Conservation (phyloP, 1,140 invertebrate genomes). For the Venturia canescens region DNA sequence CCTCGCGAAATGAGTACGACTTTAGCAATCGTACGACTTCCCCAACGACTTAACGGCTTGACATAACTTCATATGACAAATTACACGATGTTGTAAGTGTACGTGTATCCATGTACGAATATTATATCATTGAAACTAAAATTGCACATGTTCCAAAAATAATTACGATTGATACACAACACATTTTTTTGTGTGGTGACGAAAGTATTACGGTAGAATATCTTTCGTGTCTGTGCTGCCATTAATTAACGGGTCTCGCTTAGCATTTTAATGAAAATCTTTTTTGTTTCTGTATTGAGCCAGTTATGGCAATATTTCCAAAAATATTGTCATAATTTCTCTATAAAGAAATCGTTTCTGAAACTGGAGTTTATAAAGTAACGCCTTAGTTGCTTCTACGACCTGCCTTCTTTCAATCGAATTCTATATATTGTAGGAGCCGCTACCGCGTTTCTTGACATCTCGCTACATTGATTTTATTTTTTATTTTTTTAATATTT, state of each 20-base stretch:
- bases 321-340: too few species aligned
- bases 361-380: too few species aligned
- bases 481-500: conserved; percentile 57
- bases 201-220: conserved; percentile 45
- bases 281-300: background rate
- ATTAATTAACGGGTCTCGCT: conserved; percentile 56
- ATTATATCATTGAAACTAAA: background rate
- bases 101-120: background rate
- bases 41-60: background rate
- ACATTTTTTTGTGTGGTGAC: conserved; percentile 37
- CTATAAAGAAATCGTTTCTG: too few species aligned
- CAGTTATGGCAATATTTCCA: too few species aligned
- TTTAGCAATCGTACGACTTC: conserved; percentile 18
- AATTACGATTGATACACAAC: background rate
- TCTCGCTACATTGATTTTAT: too few species aligned
- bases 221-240: conserved; percentile 59
- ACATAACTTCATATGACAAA: background rate
- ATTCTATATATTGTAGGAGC: too few species aligned
- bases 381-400: too few species aligned
- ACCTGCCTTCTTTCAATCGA: too few species aligned
- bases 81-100: background rate
- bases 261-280: background rate
- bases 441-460: too few species aligned
- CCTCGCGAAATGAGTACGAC: conserved; percentile 6
- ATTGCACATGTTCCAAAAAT: background rate